Conservation (phyloP, 2,888 invertebrate species). For the Drosophila mulleri region DNA sequence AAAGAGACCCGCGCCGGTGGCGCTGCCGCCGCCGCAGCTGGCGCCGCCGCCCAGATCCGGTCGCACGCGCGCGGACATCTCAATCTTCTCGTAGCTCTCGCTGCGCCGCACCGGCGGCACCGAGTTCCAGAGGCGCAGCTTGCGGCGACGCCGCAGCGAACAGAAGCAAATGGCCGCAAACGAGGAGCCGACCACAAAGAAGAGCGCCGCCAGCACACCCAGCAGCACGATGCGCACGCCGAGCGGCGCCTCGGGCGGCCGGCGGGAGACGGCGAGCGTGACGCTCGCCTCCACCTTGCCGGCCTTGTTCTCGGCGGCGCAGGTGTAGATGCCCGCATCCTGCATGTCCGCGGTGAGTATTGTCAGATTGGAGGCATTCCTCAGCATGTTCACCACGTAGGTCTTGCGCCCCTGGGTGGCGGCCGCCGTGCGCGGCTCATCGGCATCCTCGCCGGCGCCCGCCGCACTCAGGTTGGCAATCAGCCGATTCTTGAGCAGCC, state of each 20-base stretch:
- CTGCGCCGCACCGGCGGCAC: conserved; percentile 85
- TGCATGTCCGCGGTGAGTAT: conserved; percentile 90
- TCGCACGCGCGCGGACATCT: conserved; percentile 88
- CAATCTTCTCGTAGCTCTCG: conserved; percentile 92
- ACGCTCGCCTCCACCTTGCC: conserved; percentile 91
- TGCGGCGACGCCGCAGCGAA: conserved; percentile 87
- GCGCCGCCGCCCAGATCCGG: conserved; percentile 81
- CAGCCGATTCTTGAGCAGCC: conserved; percentile 90
- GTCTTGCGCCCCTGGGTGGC: conserved; percentile 87
- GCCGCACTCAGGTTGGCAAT: conserved; percentile 87
- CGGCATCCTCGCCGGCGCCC: conserved; percentile 70
- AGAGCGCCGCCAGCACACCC: conserved; percentile 89
- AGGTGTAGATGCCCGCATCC: conserved; percentile 91
- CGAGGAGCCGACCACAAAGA: conserved; percentile 89
- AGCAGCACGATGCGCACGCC: conserved; percentile 88
- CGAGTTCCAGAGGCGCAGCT: conserved; percentile 86
- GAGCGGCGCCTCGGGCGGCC: conserved; percentile 87
- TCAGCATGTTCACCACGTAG: conserved; percentile 89
- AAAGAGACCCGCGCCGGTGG: conserved; percentile 69
- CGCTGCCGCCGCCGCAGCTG: conserved; percentile 76
- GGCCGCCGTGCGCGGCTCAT: conserved; percentile 82
- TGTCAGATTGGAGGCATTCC: conserved; percentile 90
- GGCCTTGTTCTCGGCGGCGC: conserved; percentile 92
- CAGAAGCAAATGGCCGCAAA: conserved; percentile 89
- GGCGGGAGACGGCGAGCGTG: conserved; percentile 89